Percentiles rank a stretch among this genome's conserved stretches.
phyloP scores from a whole-genome alignment of 2,113 vertebrate species.

The Penelope pileata region DNA sequence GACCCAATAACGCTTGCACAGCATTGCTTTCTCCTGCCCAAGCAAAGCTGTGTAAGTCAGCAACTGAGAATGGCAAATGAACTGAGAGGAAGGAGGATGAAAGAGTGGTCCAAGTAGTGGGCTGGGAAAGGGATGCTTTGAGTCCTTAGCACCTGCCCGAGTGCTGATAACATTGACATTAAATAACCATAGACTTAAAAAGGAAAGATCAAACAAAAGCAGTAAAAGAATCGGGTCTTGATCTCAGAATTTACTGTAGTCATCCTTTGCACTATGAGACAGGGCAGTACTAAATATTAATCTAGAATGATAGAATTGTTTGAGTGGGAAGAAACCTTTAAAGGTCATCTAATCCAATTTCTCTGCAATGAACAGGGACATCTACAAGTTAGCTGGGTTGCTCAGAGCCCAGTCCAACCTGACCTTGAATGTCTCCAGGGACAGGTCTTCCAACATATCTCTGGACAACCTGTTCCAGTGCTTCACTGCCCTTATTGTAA shows the following conservation, averaged over 20 bases:
- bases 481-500: too few relatives aligned
- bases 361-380: too few relatives aligned
- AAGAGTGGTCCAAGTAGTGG: background rate
- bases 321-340: too few relatives aligned
- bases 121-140: background rate
- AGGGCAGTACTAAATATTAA: rapidly evolving
- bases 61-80: background rate
- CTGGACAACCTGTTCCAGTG: too few relatives aligned
- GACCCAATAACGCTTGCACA: background rate
- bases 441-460: too few relatives aligned
- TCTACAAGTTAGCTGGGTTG: too few relatives aligned
- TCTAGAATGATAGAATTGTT: too few relatives aligned
- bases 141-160: background rate
- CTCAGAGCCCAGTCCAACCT: too few relatives aligned
- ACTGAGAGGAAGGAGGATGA: background rate
- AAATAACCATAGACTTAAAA: background rate
- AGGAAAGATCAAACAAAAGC: background rate
- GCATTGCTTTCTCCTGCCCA: background rate
- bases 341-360: too few relatives aligned
- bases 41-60: background rate
- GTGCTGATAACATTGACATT: background rate
- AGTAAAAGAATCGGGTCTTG: background rate
- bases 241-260: background rate
- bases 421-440: too few relatives aligned
- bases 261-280: background rate